Percentiles rank a stretch among this genome's conserved stretches.
Evolutionary conservation across 2,113 vertebrate genomes (phyloP).

Genomic region (Thryonomys swinderianus): DNA sequence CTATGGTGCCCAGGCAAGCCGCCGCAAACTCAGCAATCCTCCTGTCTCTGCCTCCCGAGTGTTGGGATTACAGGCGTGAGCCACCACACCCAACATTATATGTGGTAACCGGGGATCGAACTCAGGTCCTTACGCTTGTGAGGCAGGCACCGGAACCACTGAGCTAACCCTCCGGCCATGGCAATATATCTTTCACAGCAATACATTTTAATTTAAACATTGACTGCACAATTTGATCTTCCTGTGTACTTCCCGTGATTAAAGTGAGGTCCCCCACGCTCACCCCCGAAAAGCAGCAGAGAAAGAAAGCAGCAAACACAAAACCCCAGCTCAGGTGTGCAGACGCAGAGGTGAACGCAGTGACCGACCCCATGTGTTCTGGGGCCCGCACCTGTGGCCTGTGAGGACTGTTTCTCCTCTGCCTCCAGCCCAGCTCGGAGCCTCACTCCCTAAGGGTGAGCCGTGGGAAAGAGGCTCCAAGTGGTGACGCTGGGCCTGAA

Average conservation of each 20-base stretch:
- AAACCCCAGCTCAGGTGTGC: not conserved
- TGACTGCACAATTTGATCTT: not conserved
- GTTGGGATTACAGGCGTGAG: too few species aligned
- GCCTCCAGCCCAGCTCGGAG: too few species aligned
- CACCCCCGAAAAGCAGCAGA: fast-evolving
- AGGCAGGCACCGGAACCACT: too few species aligned
- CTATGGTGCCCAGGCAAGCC: too few species aligned
- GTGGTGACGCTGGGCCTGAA: not conserved
- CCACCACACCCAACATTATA: too few species aligned
- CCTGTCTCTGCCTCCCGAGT: too few species aligned
- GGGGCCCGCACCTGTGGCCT: not conserved
- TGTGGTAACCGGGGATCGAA: too few species aligned
- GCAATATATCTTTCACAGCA: not conserved
- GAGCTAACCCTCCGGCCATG: not conserved
- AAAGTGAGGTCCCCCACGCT: not conserved
- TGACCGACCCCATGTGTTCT: not conserved
- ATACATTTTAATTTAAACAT: not conserved
- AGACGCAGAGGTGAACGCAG: not conserved
- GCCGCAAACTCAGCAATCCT: too few species aligned
- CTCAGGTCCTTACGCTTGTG: too few species aligned
- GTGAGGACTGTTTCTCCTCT: not conserved
- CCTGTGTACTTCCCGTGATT: fast-evolving
- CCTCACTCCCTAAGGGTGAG: not conserved
- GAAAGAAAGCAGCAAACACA: not conserved
- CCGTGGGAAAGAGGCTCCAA: not conserved